A percentile compares a stretch with the other conserved stretches of the same genome.
These are phyloP conservation scores for Pogonognathellus flavescens DNA, from an alignment of 1,140 invertebrate species.

Conservation along the genomic window DNA sequence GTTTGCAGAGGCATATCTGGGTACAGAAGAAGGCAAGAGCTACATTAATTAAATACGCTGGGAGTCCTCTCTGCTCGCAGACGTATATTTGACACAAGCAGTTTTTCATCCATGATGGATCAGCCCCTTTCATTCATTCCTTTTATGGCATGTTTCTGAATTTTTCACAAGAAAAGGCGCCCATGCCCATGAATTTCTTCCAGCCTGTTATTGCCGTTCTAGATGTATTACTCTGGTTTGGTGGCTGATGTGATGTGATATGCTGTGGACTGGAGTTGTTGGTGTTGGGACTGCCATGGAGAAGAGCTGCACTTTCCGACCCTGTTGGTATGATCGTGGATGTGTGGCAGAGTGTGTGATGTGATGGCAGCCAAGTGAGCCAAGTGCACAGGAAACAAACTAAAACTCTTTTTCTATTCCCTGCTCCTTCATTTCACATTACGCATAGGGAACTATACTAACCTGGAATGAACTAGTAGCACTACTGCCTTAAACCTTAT, in stretches of 20 bases:
- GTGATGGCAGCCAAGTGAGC: not conserved
- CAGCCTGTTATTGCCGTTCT: not conserved
- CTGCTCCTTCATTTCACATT: not conserved
- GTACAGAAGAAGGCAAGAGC: not conserved
- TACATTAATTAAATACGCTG: constrained; percentile 50
- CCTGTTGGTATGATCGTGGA: not conserved
- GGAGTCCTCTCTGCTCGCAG: constrained; percentile 20
- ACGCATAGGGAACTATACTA: not conserved
- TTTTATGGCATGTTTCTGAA: constrained; percentile 41
- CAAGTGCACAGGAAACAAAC: not conserved
- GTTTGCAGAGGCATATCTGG: not conserved
- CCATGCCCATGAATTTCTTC: constrained; percentile 28
- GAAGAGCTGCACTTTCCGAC: not conserved
- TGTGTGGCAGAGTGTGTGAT: not conserved
- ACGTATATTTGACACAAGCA: constrained; percentile 41
- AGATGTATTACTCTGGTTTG: not conserved
- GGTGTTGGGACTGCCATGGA: not conserved
- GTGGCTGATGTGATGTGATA: not conserved
- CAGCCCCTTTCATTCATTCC: constrained; percentile 51
- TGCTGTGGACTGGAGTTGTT: not conserved
- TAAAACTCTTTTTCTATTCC: constrained; percentile 24
- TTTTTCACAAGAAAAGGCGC: constrained; percentile 37
- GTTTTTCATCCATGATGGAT: constrained; percentile 53
- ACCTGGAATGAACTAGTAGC: not conserved
- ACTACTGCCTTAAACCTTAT: not conserved